Evolutionary conservation across 2,113 vertebrate genomes (phyloP).

Genomic region (Noctilio leporinus): DNA sequence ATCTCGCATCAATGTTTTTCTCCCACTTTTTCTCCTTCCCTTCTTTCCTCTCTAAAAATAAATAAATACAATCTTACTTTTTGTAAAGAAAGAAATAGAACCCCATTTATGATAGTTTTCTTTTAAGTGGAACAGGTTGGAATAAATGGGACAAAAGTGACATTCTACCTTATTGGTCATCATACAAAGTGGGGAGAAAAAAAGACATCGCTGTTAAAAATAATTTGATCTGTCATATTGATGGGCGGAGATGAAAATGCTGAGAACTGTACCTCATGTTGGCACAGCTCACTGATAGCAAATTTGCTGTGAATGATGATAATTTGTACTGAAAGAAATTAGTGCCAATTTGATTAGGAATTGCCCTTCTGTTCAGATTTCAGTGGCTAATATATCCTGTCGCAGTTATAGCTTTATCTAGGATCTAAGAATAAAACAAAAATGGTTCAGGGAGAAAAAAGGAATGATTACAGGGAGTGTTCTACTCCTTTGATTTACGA

Average conservation of each 20-base stretch:
- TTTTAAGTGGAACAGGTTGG: neutral
- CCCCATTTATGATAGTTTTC: neutral
- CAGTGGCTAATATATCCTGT: slow-evolving; percentile 74
- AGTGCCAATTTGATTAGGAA: slow-evolving; percentile 80
- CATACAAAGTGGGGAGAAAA: slow-evolving; percentile 20
- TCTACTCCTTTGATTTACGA: neutral
- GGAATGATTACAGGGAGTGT: neutral
- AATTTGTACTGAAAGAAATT: slow-evolving; percentile 78
- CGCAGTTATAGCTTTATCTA: slow-evolving; percentile 67
- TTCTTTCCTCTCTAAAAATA: no score
- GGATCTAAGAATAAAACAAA: slow-evolving; percentile 47
- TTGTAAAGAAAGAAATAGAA: neutral
- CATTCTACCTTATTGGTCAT: neutral
- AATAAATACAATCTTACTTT: no score
- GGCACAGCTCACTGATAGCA: slow-evolving; percentile 72
- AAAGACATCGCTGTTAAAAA: slow-evolving; percentile 2
- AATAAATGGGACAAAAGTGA: slow-evolving; percentile 8
- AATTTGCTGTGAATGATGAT: slow-evolving; percentile 80
- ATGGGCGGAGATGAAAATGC: slow-evolving; percentile 47
- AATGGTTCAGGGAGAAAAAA: slow-evolving; percentile 63
- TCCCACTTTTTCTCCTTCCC: no score
- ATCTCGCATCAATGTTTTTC: no score
- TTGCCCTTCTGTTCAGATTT: slow-evolving; percentile 77
- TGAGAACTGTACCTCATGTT: slow-evolving; percentile 64
- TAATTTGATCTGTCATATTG: slow-evolving; percentile 55